Conservation (phyloP, 2,888 invertebrate genomes). For the Clunio marinus region DNA sequence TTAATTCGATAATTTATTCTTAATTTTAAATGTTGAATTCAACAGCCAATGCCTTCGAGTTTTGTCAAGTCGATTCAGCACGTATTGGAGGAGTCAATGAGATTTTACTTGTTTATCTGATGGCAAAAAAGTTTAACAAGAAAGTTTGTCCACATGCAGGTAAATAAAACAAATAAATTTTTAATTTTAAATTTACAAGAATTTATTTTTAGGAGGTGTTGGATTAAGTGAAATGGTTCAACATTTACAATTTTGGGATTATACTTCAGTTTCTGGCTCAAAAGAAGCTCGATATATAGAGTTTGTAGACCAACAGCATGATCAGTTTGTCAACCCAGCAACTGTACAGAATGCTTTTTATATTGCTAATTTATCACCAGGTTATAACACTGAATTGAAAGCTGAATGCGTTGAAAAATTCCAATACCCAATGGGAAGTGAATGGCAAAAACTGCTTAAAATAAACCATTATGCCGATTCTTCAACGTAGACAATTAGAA, state of each 20-base stretch:
- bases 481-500: no score
- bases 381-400: conserved; percentile 78
- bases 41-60: conserved; percentile 75
- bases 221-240: conserved; percentile 93
- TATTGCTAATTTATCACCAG: conserved; percentile 67
- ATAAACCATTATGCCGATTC: conserved; percentile 58
- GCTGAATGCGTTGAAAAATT: conserved; percentile 63
- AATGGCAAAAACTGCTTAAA: conserved; percentile 67
- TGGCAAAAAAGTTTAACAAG: conserved; percentile 81
- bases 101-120: conserved; percentile 77
- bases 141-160: conserved; percentile 93
- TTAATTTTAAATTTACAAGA: neutral
- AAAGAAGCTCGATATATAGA: conserved; percentile 72
- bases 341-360: conserved; percentile 67
- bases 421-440: conserved; percentile 71
- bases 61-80: conserved; percentile 86
- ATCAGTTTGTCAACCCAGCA: conserved; percentile 76
- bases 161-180: neutral
- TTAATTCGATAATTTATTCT: no score
- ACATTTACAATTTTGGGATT: conserved; percentile 88
- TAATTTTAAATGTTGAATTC: no score
- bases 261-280: conserved; percentile 65
- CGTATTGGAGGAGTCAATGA: conserved; percentile 86
- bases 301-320: conserved; percentile 85
- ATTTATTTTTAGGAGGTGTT: conserved; percentile 57